A percentile compares a stretch with the other conserved stretches of the same genome.
These are phyloP conservation scores for Zosterops borbonicus DNA, from an alignment of 2,113 vertebrate species.

Conservation along the genomic window DNA sequence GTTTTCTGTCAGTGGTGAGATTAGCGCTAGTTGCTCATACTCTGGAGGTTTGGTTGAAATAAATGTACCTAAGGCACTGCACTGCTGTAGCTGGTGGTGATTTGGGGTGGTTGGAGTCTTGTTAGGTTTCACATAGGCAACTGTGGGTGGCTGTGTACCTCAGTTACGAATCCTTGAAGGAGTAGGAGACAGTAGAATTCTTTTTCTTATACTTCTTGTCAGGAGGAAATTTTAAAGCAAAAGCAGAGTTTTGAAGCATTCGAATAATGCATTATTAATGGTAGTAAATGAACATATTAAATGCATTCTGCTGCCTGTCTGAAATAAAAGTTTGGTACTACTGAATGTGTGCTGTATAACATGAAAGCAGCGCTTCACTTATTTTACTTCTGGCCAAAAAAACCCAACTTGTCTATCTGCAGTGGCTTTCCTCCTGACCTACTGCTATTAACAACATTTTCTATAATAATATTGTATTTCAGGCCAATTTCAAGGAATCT, in stretches of 20 bases:
- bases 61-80: neutral
- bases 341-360: neutral
- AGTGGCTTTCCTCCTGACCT: neutral
- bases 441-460: neutral
- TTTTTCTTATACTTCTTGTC: neutral
- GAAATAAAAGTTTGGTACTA: neutral
- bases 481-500: constrained; percentile 97
- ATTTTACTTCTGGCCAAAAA: neutral
- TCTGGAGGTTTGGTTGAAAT: neutral
- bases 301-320: neutral
- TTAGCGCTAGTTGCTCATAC: neutral
- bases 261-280: neutral
- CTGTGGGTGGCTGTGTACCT: neutral
- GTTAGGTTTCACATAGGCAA: neutral
- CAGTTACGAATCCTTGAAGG: neutral
- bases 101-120: neutral
- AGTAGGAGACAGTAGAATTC: neutral
- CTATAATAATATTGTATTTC: constrained; percentile 32
- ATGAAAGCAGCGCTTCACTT: neutral
- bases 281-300: neutral
- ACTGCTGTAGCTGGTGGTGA: neutral
- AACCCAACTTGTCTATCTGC: neutral
- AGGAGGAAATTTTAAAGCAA: neutral
- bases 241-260: neutral
- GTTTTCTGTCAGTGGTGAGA: neutral